A percentile compares a stretch with the other conserved stretches of the same genome.
phyloP scores from a whole-genome alignment of 2,797 vertebrate genomes.

The Crypturellus tataupa region DNA sequence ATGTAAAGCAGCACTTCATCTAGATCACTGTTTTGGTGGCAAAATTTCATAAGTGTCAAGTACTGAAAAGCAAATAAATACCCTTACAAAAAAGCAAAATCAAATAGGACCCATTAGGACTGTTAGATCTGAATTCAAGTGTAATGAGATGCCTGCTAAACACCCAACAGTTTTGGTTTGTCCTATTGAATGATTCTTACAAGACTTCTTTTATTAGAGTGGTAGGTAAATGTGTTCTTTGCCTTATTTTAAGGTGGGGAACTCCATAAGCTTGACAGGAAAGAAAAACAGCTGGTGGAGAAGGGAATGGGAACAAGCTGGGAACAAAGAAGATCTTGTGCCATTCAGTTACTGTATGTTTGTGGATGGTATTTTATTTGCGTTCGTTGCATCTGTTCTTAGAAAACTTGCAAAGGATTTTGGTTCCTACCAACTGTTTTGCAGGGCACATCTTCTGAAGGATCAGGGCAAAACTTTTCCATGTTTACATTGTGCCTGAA shows the following conservation, averaged over 20 bases:
- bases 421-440: background rate
- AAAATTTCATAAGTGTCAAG: background rate
- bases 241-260: background rate
- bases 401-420: background rate
- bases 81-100: background rate
- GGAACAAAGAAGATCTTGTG: background rate
- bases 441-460: background rate
- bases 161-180: background rate
- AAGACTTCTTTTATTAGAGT: background rate
- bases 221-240: background rate
- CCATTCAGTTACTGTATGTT: background rate
- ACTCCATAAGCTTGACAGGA: background rate
- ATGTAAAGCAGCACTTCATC: background rate
- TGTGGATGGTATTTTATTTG: background rate
- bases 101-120: background rate
- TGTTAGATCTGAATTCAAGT: background rate
- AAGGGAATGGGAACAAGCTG: background rate
- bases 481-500: conserved; percentile 14
- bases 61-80: background rate
- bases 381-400: background rate
- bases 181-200: background rate
- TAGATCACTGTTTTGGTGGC: background rate
- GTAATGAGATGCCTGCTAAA: background rate
- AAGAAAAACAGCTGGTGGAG: conserved; percentile 13
- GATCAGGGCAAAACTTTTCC: background rate